Evolutionary conservation across 2,797 vertebrate species (phyloP).

Genomic region (Hydrophis major): DNA sequence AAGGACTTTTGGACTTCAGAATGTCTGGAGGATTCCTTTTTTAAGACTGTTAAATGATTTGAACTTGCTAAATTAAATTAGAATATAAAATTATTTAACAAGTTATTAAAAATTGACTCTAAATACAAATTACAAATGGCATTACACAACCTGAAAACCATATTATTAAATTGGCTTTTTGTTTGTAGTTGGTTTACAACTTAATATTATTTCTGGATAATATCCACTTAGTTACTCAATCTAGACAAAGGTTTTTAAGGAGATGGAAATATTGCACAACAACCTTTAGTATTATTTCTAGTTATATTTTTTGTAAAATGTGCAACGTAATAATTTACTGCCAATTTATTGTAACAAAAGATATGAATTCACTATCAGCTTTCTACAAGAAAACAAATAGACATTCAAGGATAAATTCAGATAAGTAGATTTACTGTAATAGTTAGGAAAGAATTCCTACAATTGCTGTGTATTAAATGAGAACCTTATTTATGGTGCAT

Average conservation of each 20-base stretch:
- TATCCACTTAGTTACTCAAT: background rate
- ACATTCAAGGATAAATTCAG: background rate
- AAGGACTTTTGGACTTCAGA: background rate
- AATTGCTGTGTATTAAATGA: background rate
- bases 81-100: background rate
- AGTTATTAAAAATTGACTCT: background rate
- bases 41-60: background rate
- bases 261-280: background rate
- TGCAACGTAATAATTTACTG: background rate
- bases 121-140: background rate
- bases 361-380: background rate
- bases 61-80: background rate
- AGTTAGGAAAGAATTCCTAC: background rate
- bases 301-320: background rate
- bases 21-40: background rate
- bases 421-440: background rate
- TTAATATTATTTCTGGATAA: background rate
- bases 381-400: background rate
- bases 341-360: background rate
- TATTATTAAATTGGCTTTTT: background rate
- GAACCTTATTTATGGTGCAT: background rate
- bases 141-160: background rate
- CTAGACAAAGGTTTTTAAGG: background rate
- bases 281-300: background rate
- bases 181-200: background rate